These are phyloP conservation scores for Matsumyia berberina DNA, from an alignment of 2,888 invertebrate species.

Conservation along the genomic window DNA sequence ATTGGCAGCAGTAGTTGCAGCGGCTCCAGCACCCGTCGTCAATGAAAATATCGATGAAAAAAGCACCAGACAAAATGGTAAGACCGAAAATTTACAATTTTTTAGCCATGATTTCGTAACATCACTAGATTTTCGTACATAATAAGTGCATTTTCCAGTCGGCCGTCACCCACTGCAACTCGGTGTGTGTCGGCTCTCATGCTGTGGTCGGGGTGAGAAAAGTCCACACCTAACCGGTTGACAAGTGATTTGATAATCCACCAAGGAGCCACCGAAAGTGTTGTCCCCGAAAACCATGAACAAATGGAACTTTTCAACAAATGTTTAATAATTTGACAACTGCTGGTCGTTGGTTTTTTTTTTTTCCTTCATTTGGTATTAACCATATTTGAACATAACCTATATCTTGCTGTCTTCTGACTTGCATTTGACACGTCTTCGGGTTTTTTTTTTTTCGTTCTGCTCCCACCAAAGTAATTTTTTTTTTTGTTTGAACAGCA, in stretches of 20 bases:
- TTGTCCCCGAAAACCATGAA: conserved; percentile 1
- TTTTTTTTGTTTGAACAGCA: conserved; percentile 23
- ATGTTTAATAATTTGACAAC: conserved; percentile 51
- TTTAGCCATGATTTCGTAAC: conserved; percentile 63
- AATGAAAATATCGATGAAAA: conserved; percentile 35
- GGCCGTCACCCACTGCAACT: conserved; percentile 17
- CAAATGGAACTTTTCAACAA: conserved; percentile 8
- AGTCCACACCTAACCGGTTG: conserved; percentile 74
- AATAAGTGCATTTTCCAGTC: conserved; percentile 56
- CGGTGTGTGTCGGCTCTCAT: conserved; percentile 11
- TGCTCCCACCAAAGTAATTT: conserved; percentile 42
- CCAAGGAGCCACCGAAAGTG: conserved; percentile 22
- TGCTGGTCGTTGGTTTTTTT: conserved; percentile 34
- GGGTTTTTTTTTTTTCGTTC: conserved; percentile 51
- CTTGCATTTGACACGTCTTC: conserved; percentile 74
- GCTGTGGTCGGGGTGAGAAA: conserved; percentile 32
- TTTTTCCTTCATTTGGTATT: conserved; percentile 46
- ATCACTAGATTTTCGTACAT: conserved; percentile 24
- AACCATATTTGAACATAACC: conserved; percentile 73
- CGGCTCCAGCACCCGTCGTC: conserved; percentile 78
- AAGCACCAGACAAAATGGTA: conserved; percentile 82
- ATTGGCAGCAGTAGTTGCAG: conserved; percentile 67
- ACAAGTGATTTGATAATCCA: conserved; percentile 36
- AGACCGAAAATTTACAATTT: conserved; percentile 19
- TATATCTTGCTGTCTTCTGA: conserved; percentile 59